Conservation (phyloP, 2,113 vertebrate species). For the Erpornis zantholeuca region DNA sequence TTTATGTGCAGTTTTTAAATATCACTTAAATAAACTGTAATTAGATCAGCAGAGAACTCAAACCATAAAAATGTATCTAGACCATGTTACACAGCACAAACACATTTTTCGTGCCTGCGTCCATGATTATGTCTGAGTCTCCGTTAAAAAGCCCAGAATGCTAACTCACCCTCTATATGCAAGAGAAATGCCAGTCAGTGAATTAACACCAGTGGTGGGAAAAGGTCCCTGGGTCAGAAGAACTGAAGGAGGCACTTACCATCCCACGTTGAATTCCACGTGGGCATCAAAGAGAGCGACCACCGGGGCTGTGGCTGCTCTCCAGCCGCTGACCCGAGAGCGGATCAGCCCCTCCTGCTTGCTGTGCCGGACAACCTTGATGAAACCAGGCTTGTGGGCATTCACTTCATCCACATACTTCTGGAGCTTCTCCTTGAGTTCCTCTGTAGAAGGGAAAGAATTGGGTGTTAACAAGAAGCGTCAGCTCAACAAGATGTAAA, state of each 20-base stretch:
- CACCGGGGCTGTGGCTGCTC: conserved; percentile 87
- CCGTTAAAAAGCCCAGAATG: neutral
- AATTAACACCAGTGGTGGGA: neutral
- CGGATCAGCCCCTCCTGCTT: conserved; percentile 96
- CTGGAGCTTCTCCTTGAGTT: conserved; percentile 89
- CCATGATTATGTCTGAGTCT: neutral
- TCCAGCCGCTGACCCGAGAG: conserved; percentile 94
- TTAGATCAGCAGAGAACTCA: neutral
- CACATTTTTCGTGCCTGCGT: neutral
- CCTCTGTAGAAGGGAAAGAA: conserved; percentile 74
- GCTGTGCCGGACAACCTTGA: conserved; percentile 90
- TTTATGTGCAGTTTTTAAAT: neutral
- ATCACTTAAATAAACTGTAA: neutral
- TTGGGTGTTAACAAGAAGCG: neutral
- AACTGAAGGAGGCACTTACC: conserved; percentile 74
- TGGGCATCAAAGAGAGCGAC: conserved; percentile 97
- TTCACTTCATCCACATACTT: conserved; percentile 91
- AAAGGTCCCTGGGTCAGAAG: neutral
- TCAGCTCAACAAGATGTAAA: neutral
- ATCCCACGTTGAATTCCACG: conserved; percentile 93
- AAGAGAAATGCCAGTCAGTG: neutral
- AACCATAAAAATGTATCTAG: neutral
- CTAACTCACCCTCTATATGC: neutral
- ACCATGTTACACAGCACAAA: neutral
- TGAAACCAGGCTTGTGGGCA: conserved; percentile 83